Evolutionary conservation across 1,140 invertebrate genomes (phyloP).

Genomic region (Lepidurus arcticus): DNA sequence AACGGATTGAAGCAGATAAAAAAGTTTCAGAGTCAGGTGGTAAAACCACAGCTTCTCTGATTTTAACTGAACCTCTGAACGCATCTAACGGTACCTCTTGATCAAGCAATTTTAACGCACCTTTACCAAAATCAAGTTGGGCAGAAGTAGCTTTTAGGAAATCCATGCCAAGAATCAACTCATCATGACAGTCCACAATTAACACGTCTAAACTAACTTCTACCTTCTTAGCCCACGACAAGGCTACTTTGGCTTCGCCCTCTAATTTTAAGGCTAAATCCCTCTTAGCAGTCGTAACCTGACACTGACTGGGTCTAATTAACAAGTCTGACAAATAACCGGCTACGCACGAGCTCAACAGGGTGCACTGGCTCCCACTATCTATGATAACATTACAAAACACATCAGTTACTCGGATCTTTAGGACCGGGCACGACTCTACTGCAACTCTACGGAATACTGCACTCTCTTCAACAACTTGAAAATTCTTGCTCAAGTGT

Average conservation of each 20-base stretch:
- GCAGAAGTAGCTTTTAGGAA: background rate
- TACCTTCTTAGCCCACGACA: background rate
- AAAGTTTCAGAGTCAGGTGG: background rate
- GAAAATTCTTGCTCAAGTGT: background rate
- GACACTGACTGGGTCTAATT: background rate
- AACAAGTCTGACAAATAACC: background rate
- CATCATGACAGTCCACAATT: background rate
- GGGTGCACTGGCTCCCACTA: background rate
- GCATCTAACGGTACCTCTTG: background rate
- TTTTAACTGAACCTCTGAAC: background rate
- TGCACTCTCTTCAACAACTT: background rate
- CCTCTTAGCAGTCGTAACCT: background rate
- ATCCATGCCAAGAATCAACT: background rate
- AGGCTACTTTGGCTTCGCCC: background rate
- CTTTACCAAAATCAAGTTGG: background rate
- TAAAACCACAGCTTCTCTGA: background rate
- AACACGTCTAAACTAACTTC: background rate
- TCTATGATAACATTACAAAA: background rate
- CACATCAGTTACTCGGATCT: background rate
- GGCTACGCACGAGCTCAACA: background rate
- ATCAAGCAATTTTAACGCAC: background rate
- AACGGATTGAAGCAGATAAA: background rate
- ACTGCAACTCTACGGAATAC: background rate
- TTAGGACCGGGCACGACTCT: background rate
- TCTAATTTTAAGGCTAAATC: background rate